Evolutionary conservation across 2,113 vertebrate species (phyloP).

Genomic region (Thermophis baileyi): DNA sequence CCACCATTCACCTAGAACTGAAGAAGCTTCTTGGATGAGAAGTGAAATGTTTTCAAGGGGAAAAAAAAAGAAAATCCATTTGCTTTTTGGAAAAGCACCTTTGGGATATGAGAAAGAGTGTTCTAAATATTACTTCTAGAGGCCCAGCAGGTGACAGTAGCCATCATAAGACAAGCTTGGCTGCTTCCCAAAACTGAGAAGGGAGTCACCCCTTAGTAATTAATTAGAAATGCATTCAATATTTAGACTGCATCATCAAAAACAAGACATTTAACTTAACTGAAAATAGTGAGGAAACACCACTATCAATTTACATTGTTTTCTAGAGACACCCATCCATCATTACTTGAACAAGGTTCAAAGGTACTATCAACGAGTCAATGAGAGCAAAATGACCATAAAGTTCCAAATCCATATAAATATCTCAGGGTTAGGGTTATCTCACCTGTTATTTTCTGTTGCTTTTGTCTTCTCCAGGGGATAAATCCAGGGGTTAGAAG

Average conservation of each 20-base stretch:
- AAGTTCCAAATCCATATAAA: background rate
- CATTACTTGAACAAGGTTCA: background rate
- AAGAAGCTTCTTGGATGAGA: background rate
- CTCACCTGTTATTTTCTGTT: background rate
- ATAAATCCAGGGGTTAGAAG: background rate
- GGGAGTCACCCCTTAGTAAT: background rate
- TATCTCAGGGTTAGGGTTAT: background rate
- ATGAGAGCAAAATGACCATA: background rate
- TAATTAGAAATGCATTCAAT: background rate
- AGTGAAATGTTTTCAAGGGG: background rate
- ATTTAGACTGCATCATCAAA: background rate
- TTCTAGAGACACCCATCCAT: background rate
- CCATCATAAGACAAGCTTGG: background rate
- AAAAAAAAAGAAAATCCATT: too few species aligned
- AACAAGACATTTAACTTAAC: background rate
- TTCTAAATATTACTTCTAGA: background rate
- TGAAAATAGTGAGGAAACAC: background rate
- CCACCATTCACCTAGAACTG: background rate
- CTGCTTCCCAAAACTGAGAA: background rate
- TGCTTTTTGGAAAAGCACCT: background rate
- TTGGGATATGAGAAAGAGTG: background rate
- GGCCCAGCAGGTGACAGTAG: background rate
- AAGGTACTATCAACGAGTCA: background rate
- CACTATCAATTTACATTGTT: background rate
- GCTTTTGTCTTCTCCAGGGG: background rate